Base-by-base conservation (phyloP, 2,888 invertebrate species). In the Drosophila mimica region DNA sequence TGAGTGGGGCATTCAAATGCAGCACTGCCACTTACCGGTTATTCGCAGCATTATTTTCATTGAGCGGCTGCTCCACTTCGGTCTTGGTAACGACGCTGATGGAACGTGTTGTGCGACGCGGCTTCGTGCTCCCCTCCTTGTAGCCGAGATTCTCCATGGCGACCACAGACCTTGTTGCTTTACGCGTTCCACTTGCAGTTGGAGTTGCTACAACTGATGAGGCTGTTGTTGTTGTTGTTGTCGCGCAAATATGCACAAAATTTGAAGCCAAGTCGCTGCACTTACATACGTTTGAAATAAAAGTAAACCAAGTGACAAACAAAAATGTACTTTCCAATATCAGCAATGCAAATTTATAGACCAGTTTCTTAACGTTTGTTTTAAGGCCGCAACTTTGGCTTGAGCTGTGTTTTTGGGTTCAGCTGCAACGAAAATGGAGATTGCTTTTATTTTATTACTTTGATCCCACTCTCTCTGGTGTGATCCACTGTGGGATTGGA, bases 141-240 rank as follows among this genome's bases (percentile, higher is more conserved):
- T 95, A 95, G 86, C 95, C 95, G 91, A 95, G 94, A 94, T 95
- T 95, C 93, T 95, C 95, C 95, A 95, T 94, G 70, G 57, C 68
- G 74, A 67, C 33, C 62, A 74, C 72, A 81, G 67, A 76, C 73
- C 81, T 75, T 75, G 86, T 51, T 71, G 70, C 40, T n/a, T 53
- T 38, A 68, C 33, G 43, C 25, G 60, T 58, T 59, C 43, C 72
- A 72, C 67, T 73, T 68, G 76, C 66, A 54, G 69, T 43, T 34
- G 30, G 25, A 66, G 81, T 74, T 81, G 63, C 63, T 34, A 56
- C 52, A n/a, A 40, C 60, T 65, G 63, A 34, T n/a, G 17, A 11
- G 20, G 57, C 43, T 64, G 49, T 30, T 76, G 49, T 30, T 61
- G 64, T 65, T 74, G 56, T 36, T 15, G 46, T 46, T 46, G 60